These are phyloP conservation scores for Entomyzon cyanotis DNA, from an alignment of 2,113 vertebrate genomes.

Conservation along the genomic window DNA sequence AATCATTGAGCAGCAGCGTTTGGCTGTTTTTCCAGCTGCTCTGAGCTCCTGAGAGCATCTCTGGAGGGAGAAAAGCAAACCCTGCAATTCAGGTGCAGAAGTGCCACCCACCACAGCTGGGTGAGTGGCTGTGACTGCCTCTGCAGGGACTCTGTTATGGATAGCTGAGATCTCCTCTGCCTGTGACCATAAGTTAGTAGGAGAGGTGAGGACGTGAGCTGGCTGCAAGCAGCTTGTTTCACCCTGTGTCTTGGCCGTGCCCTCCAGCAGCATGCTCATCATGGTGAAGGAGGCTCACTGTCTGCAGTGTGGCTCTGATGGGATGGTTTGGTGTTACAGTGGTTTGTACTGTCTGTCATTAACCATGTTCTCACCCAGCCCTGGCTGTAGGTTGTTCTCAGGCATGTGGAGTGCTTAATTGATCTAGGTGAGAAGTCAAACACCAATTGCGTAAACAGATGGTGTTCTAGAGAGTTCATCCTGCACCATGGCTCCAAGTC, in stretches of 20 bases:
- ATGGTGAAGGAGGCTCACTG: background rate
- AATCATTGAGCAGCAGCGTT: background rate
- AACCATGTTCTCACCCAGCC: background rate
- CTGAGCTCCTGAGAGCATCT: background rate
- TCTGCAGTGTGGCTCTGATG: background rate
- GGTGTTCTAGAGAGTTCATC: background rate
- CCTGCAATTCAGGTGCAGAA: background rate
- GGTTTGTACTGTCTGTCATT: constrained; percentile 14
- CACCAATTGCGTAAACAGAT: background rate
- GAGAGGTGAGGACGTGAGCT: background rate
- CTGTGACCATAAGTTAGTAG: background rate
- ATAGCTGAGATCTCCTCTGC: background rate
- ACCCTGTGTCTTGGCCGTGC: background rate
- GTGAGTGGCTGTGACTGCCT: background rate
- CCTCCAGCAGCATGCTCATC: background rate
- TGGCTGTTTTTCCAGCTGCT: background rate
- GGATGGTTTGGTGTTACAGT: background rate
- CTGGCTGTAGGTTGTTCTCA: constrained; percentile 11
- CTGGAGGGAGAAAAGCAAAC: background rate
- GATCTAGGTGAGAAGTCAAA: background rate
- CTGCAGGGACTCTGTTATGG: background rate
- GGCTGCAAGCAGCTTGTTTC: background rate
- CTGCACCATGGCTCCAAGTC: background rate
- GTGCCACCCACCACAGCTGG: background rate
- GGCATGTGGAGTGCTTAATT: background rate